Base-by-base conservation (phyloP, 2,888 invertebrate genomes). In the Dryadula phaetusa region DNA sequence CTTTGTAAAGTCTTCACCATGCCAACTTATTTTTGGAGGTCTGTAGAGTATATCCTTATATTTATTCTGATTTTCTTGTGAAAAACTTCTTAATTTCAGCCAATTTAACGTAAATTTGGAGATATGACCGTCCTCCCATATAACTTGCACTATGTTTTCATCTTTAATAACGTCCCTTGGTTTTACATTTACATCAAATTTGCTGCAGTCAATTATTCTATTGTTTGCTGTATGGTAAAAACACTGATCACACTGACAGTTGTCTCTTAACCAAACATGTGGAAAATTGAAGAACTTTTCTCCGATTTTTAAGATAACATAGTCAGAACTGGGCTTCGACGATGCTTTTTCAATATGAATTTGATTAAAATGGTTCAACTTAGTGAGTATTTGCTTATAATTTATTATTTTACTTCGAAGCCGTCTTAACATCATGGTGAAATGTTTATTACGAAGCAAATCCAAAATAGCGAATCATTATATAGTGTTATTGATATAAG, bases 221-320 rank as follows among this genome's bases (percentile, higher is more conserved):
- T 95, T 95, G 76, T 93, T 88, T 0, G 95, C 94, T 4, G 92
- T 84, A 25, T 79, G 76, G 76, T 95, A 95, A 79, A 94, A 96
- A 77, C 96, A 96, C 60, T 90, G 76, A 54, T 92, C 81, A 77
- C 96, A 96, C 70, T 94, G 95, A 74, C 96, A 96, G 79, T 96
- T 96, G 79, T 96, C 96, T 72, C 96, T 85, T 44, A 96, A 81
- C 95, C 96, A 96, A 34, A 95, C 93, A 70, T 93, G 90, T 0
- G 96, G 96, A 76, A 94, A 96, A 64, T 91, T 79, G 47, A 93
- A 75, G 7, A 73, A 71, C 72, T 88, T 84, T 8, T 86, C 87
- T 32, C 79, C 74, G 67, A 89, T 81, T n/a, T 81, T 71, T 42
- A 92, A 62, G 42, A 81, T 77, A 16, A 90, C 71, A 68, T 76